phyloP scores from a whole-genome alignment of 2,888 invertebrate species.

The Autographa pulchrina region DNA sequence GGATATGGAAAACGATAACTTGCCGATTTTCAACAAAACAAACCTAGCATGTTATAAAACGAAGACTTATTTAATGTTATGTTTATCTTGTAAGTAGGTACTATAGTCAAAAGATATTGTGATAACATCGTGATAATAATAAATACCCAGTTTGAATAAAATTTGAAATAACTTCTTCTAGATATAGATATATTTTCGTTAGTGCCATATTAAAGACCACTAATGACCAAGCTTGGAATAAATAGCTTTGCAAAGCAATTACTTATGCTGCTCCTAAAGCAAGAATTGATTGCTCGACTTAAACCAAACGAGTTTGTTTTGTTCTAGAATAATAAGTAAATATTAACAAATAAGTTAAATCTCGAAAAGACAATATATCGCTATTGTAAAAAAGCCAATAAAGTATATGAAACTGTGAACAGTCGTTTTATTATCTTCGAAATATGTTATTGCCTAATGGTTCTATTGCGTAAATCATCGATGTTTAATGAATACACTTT shows the following conservation, averaged over 20 bases:
- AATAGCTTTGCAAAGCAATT: neutral
- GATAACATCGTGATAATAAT: conserved; percentile 43
- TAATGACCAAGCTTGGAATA: neutral
- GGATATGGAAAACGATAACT: conserved; percentile 77
- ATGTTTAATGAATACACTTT: neutral
- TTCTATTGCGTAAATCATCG: neutral
- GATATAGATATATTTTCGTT: neutral
- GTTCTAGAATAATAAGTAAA: neutral
- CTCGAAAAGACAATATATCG: neutral
- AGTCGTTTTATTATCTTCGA: neutral
- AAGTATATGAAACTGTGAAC: neutral
- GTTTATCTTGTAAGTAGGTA: conserved; percentile 51
- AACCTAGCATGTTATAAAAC: conserved; percentile 54
- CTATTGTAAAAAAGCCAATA: conserved; percentile 7
- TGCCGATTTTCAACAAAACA: conserved; percentile 41
- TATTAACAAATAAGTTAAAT: neutral
- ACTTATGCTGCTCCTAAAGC: neutral
- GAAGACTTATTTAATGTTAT: conserved; percentile 68
- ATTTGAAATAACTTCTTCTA: neutral
- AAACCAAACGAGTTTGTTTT: neutral
- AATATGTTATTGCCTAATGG: neutral
- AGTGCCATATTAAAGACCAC: conserved; percentile 12
- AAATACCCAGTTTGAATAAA: conserved; percentile 19
- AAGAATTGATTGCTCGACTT: neutral
- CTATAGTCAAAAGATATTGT: conserved; percentile 47